phyloP scores from a whole-genome alignment of 2,888 invertebrate species.

The Kuschelorhynchus macadamiae region DNA sequence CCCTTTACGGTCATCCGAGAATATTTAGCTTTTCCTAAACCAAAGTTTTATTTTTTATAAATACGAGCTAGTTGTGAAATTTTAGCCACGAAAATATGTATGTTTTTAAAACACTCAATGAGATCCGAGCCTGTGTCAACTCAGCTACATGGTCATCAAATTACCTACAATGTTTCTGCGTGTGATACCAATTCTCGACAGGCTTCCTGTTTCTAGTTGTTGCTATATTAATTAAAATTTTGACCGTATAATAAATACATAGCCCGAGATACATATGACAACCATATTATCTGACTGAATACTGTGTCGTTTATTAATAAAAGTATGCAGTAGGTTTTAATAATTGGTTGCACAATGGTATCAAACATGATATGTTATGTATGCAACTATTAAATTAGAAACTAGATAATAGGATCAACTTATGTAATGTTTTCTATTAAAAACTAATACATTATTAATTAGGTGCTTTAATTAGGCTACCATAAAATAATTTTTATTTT shows the following conservation, averaged over 20 bases:
- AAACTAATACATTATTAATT: constrained; percentile 16
- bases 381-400: background rate
- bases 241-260: constrained; percentile 30
- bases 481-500: too few relatives aligned
- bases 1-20: too few relatives aligned
- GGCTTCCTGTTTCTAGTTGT: constrained; percentile 36
- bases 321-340: constrained; percentile 10
- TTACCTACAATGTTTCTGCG: constrained; percentile 32
- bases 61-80: too few relatives aligned
- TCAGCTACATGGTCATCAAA: constrained; percentile 25
- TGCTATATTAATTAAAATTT: constrained; percentile 24
- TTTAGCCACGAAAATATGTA: too few relatives aligned
- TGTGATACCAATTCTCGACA: constrained; percentile 40
- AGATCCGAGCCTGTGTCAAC: constrained; percentile 11
- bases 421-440: constrained; percentile 21
- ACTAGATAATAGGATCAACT: background rate
- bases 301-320: constrained; percentile 30
- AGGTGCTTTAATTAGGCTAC: background rate
- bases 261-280: background rate
- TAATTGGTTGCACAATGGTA: constrained; percentile 20
- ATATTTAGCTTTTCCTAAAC: too few relatives aligned
- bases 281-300: constrained; percentile 13
- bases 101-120: background rate
- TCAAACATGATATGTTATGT: constrained; percentile 11
- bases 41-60: too few relatives aligned